Base-by-base conservation (phyloP, 2,797 vertebrate species). In the Pangasius larnaudii region DNA sequence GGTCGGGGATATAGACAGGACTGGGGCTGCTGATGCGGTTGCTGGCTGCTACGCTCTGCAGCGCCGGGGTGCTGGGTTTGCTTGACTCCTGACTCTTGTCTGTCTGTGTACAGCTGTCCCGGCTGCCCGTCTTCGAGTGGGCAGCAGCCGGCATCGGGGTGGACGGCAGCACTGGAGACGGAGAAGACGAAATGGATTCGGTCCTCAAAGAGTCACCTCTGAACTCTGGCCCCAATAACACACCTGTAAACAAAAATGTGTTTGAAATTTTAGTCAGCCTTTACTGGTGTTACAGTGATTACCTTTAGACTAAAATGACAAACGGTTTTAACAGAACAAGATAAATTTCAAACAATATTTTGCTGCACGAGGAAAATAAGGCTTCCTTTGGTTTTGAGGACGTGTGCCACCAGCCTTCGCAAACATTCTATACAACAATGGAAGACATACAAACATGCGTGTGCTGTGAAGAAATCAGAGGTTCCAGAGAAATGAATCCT, bases 51-150 rank as follows among this genome's bases (percentile, higher is more conserved):
- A 96, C 94, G 91, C 93, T 95, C 89, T 96, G 96, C 42, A 97
- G 92, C 71, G 94, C 95, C 0, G 95, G 94, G 2, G 93, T 94
- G 91, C 94, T 94, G 89, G 96, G 89, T 81, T 98, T 99, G 93
- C 93, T 96, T 33, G 93, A 92, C 49, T 98, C 98, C 0, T 93
- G 95, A 67, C 97, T 96, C 89, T 97, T 95, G 72, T 99, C 99
- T 0, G 98, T 99, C 93, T 99, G 99, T 0, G 98, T 99, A 95
- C 97, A 98, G 95, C 99, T 99, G 94, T 99, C 99, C 72, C 97
- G 96, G 95, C 99, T 99, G 93, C 98, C 97, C 0, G 98, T 98
- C 94, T 99, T 99, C 0, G 97, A 98, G 94, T 99, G 99, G 27
- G 89, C 36, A 65, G 96, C 96, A 0, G 97, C 95, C 0, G 96